Evolutionary conservation across 1,140 invertebrate species (phyloP).

Genomic region (Saxidomus purpurata): DNA sequence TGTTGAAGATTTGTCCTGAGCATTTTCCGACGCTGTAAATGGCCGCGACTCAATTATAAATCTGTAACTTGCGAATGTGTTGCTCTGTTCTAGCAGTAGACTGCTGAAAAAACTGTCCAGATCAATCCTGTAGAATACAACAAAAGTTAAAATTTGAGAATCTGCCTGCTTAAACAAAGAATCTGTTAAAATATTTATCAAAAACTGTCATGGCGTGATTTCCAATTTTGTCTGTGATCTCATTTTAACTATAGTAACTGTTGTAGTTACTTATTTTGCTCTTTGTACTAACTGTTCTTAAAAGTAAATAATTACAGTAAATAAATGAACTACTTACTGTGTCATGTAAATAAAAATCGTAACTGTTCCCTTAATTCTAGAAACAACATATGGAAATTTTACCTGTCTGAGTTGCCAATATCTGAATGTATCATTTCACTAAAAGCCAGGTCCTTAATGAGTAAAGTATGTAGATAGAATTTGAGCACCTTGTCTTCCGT

Average conservation of each 20-base stretch:
- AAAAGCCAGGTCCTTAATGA: neutral
- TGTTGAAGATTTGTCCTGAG: neutral
- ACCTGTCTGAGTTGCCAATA: neutral
- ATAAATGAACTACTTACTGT: too few relatives aligned
- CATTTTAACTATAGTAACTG: too few relatives aligned
- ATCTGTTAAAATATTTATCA: too few relatives aligned
- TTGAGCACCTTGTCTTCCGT: neutral
- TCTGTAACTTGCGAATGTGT: constrained; percentile 69
- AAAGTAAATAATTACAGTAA: too few relatives aligned
- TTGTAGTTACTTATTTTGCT: too few relatives aligned
- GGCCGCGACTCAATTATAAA: constrained; percentile 69
- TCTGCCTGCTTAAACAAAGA: too few relatives aligned
- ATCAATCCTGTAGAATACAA: constrained; percentile 3
- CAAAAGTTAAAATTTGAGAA: too few relatives aligned
- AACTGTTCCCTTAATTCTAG: too few relatives aligned
- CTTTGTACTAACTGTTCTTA: too few relatives aligned
- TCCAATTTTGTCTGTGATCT: too few relatives aligned
- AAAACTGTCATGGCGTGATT: too few relatives aligned
- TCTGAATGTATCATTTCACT: neutral
- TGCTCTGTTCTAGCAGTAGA: constrained; percentile 55
- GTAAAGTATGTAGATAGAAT: constrained; percentile 38
- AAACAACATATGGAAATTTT: neutral
- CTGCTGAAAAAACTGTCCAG: constrained; percentile 31
- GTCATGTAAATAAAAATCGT: too few relatives aligned
- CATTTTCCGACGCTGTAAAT: neutral